Base-by-base conservation (phyloP, 2,888 invertebrate genomes). In the Calliscelio sp. region DNA sequence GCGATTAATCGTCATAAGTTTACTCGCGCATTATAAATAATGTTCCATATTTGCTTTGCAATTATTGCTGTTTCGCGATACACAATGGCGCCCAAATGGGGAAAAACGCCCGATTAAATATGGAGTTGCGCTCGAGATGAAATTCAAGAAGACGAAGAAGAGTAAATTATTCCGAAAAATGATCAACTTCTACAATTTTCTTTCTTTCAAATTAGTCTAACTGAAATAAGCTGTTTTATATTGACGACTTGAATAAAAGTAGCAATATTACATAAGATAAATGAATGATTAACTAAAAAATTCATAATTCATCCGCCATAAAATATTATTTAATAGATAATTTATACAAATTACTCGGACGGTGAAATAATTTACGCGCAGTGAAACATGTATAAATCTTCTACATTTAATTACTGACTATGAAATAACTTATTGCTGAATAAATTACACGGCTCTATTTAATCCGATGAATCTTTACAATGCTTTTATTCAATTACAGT, bases 101-200 rank as follows among this genome's bases (percentile, higher is more conserved):
- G n/a, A n/a, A n/a, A n/a, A n/a, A n/a, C n/a, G n/a, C n/a, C n/a
- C 51, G 35, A 73, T 73, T 73, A 73, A 51, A 73, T 25, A 61
- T 49, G 49, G 61, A 73, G 61, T 35, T 20, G 16, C 32, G 24
- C 16, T 51, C 14, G 44, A 24, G 49, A 38, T 51, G 35, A 59
- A 49, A 32, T 51, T 38, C 61, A 49, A 46, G 61, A 61, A 61
- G 61, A 41, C 41, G 70, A 71, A 73, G 61, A 63, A 53, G 28
- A 55, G 53, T 53, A 63, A 74, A 74, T 63, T 74, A 74, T 74
- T 74, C 53, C 49, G 53, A 53, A 63, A 63, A 74, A 74, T 74
- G 63, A 74, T 63, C 74, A 63, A 74, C 59, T 74, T n/a, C n/a
- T n/a, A n/a, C n/a, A n/a, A n/a, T n/a, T n/a, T n/a, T n/a, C n/a